phyloP scores from a whole-genome alignment of 1,140 invertebrate species.

The Carposina sasakii region DNA sequence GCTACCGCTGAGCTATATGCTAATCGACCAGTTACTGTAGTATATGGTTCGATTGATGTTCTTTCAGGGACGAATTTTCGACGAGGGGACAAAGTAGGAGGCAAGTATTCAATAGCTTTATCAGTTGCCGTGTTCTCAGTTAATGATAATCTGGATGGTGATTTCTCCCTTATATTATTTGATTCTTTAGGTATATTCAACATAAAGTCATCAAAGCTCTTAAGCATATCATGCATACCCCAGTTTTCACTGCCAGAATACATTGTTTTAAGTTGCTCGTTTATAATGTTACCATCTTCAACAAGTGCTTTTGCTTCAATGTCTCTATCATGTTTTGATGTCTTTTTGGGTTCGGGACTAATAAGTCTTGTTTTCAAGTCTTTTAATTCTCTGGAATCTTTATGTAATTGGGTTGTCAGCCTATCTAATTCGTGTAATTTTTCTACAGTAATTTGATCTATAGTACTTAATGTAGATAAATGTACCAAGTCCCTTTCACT shows the following conservation, averaged over 20 bases:
- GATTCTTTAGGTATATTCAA: constrained; percentile 59
- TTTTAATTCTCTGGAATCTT: constrained; percentile 85
- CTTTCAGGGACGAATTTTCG: constrained; percentile 71
- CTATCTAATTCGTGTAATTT: constrained; percentile 85
- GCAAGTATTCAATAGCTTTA: constrained; percentile 72
- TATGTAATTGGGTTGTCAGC: constrained; percentile 81
- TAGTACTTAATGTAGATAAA: constrained; percentile 80
- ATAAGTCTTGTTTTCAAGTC: constrained; percentile 81
- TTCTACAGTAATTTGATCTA: constrained; percentile 83
- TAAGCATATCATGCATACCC: constrained; percentile 79
- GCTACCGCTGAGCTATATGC: constrained; percentile 76
- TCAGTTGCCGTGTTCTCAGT: constrained; percentile 69
- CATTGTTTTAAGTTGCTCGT: constrained; percentile 80
- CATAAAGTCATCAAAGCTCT: constrained; percentile 74
- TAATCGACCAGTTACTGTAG: constrained; percentile 73
- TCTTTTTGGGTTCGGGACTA: constrained; percentile 69
- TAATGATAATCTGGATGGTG: constrained; percentile 74
- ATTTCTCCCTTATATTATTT: constrained; percentile 64
- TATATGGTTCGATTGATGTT: constrained; percentile 73
- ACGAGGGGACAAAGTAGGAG: constrained; percentile 69
- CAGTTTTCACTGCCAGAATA: constrained; percentile 81
- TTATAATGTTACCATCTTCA: constrained; percentile 79
- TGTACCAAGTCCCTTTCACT: constrained; percentile 86
- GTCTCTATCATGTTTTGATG: constrained; percentile 65
- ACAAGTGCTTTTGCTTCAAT: constrained; percentile 74